Evolutionary conservation across 2,113 vertebrate genomes (phyloP), one percentile per base, ranked within the genome.

Genomic region (Leptobrachium leishanense): DNA sequence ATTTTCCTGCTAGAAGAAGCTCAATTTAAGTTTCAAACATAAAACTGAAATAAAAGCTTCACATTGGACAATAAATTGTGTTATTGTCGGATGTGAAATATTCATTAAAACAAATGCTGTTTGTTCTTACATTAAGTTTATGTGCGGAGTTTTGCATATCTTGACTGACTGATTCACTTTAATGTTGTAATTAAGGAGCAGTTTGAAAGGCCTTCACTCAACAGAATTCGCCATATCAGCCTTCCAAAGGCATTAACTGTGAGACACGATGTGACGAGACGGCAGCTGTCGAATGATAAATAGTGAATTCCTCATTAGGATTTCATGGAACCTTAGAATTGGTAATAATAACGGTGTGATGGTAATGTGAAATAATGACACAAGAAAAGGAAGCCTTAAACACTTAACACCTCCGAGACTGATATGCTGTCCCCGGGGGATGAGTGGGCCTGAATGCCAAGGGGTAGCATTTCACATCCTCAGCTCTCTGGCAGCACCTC

Each of bases 11-110:
- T 20, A 31, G 62, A 64, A 39, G n/a, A n/a, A 64, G n/a, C 6
- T 64, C 82, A 85, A 12, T 67, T 81, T 55, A 82, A 64, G 70
- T 79, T 0, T n/a, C 87, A 86, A 39, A 43, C 12, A 69, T 85
- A 77, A 84, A 64, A 64, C 10, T 84, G 84, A 83, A 87, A 88
- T 85, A 81, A 82, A 42, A 71, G 84, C 84, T 85, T 57, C 62
- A 11, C 84, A 81, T 65, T 86, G 87, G 83, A 59, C n/a, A 81
- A 79, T 84, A 77, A 43, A 81, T 85, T 87, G 84, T 82, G 77
- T 79, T 82, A 83, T 80, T 81, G 68, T 83, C 40, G 50, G 83
- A 81, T 84, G 83, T 54, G 42, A 90, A 84, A 87, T 8, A 64
- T 39, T 6, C 62, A 31, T 31, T 64, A 64, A 64, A 64, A 64